Evolutionary conservation across 1,140 invertebrate genomes (phyloP), one percentile per base, ranked within the genome.

Genomic region (Drosophila neocordata): DNA sequence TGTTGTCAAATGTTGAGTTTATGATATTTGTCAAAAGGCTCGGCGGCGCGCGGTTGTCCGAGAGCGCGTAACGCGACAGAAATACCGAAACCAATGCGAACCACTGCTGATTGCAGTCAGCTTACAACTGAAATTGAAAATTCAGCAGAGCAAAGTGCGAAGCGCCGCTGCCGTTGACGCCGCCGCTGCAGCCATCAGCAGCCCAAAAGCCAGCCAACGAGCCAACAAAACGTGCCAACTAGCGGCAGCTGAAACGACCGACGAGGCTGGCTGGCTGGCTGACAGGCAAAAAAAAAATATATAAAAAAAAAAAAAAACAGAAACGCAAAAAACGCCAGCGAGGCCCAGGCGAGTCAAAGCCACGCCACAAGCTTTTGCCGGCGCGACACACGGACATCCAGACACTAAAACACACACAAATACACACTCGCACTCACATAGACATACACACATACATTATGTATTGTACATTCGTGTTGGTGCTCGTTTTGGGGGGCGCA

Each of bases 121-220:
- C 89, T 91, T 89, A 91, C 89, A 91, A 91, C 89, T 91, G 89
- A 91, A 90, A 91, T 90, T 90, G 89, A 90, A 90, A 90, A 90
- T 90, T 90, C 89, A 90, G 89, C 89, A 89, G 82, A 90, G 89
- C 89, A 90, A 80, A 89, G 89, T 84, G 81, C 85, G 82, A 89
- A 89, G 83, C 83, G 83, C 72, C 83, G 84, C 76, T 62, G 62
- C 65, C 58, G 69, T 69, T 74, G 73, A 68, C 72, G 72, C 72
- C 72, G 71, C 73, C 48, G 73, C 75, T 76, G 69, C 69, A 71
- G 63, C 70, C 72, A 71, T 77, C 89, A 82, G 78, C 79, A 65
- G 65, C 77, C 79, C 79, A 82, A 82, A 73, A 87, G 76, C 67
- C 82, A 82, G 38, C 48, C 66, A 70, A 72, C 77, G 69, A 82